Percentiles rank a stretch among this genome's conserved stretches.
Evolutionary conservation across 2,113 vertebrate genomes (phyloP).

Genomic region (Morone chrysops): DNA sequence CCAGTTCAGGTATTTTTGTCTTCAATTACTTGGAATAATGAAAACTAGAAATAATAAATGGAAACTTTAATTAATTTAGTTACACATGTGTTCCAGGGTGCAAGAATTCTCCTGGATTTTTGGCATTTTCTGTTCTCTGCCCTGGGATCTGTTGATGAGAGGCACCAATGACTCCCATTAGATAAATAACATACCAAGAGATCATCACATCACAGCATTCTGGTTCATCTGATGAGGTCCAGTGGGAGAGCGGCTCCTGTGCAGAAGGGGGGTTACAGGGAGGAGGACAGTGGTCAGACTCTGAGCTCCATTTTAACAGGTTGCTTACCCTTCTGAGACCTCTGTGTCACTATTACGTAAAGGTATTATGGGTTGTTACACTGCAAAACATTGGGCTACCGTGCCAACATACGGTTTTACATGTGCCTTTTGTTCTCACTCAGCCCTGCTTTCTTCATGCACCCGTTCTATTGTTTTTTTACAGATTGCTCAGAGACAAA

Average conservation of each 20-base stretch:
- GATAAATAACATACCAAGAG: conserved; percentile 17
- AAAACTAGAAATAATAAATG: background rate
- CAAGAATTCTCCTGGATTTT: background rate
- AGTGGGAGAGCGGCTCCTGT: conserved; percentile 2
- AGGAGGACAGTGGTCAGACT: background rate
- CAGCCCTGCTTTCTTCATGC: too few relatives aligned
- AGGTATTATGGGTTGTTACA: background rate
- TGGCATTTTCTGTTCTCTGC: background rate
- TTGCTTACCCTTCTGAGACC: background rate
- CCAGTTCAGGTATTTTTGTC: background rate
- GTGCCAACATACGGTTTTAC: background rate
- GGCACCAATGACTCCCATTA: conserved; percentile 25
- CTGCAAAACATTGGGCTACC: background rate
- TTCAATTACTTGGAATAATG: background rate
- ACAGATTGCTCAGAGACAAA: too few relatives aligned
- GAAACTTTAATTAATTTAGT: background rate
- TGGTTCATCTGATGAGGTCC: conserved; percentile 13
- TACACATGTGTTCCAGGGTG: background rate
- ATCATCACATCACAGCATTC: background rate
- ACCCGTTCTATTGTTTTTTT: too few relatives aligned
- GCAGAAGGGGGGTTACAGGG: background rate
- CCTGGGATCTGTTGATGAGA: background rate
- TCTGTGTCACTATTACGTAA: background rate
- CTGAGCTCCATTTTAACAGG: background rate
- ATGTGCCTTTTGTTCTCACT: too few relatives aligned